Percentiles rank a stretch among this genome's conserved stretches.
These are phyloP conservation scores for Ceratina japonica DNA, from an alignment of 1,140 invertebrate genomes.

Conservation along the genomic window DNA sequence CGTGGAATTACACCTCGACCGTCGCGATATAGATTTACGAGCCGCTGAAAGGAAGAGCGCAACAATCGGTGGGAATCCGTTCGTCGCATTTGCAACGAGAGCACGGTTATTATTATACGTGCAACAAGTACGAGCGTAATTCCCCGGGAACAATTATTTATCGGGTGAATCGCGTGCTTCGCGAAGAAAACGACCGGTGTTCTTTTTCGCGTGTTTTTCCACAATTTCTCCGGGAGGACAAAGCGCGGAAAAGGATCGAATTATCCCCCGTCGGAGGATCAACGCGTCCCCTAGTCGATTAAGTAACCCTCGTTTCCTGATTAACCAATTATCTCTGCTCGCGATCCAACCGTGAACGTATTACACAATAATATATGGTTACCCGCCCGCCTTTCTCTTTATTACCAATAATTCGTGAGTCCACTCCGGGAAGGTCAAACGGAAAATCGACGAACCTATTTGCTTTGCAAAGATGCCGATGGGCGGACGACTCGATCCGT, in stretches of 20 bases:
- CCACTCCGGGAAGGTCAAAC: slow-evolving; percentile 21
- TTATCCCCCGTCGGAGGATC: not conserved
- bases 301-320: slow-evolving; percentile 33
- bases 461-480: not conserved
- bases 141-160: not conserved
- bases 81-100: not conserved
- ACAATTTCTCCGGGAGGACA: slow-evolving; percentile 35
- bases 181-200: not conserved
- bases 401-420: slow-evolving; percentile 33
- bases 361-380: slow-evolving; percentile 36
- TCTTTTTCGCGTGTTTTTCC: slow-evolving; percentile 18
- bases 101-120: not conserved
- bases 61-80: slow-evolving; percentile 11
- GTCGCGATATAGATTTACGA: slow-evolving; percentile 31
- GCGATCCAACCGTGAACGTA: slow-evolving; percentile 39
- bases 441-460: not conserved
- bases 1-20: slow-evolving; percentile 44
- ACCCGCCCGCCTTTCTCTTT: slow-evolving; percentile 48
- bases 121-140: not conserved
- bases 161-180: not conserved
- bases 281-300: slow-evolving; percentile 6
- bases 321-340: slow-evolving; percentile 39
- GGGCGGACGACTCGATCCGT: slow-evolving; percentile 32
- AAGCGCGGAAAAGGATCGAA: slow-evolving; percentile 13
- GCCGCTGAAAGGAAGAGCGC: not conserved